These are phyloP conservation scores for Conchocele bisecta DNA, from an alignment of 2,888 invertebrate genomes.

Conservation along the genomic window DNA sequence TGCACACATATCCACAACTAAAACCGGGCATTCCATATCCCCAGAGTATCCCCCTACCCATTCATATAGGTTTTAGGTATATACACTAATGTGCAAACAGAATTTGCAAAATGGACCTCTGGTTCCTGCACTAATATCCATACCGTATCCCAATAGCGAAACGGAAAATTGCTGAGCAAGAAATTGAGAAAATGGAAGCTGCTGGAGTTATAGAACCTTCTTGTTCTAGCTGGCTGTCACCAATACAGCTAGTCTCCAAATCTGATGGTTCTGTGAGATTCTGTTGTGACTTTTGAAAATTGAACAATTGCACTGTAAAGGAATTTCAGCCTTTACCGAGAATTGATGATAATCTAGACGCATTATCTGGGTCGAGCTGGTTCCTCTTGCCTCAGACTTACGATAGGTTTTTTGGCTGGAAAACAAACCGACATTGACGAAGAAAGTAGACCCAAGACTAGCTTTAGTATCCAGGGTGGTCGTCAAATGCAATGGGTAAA, in stretches of 20 bases:
- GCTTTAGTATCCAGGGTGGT: slow-evolving; percentile 22
- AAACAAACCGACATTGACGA: slow-evolving; percentile 31
- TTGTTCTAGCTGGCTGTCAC: slow-evolving; percentile 28
- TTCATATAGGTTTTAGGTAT: no score
- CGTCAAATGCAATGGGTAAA: slow-evolving; percentile 29
- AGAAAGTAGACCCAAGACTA: slow-evolving; percentile 24
- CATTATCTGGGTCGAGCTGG: slow-evolving; percentile 25
- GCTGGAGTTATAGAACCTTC: neutral
- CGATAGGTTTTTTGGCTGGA: no score
- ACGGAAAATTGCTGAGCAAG: neutral
- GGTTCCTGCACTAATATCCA: no score
- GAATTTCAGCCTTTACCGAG: slow-evolving; percentile 47
- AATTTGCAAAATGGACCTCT: no score
- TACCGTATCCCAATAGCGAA: neutral
- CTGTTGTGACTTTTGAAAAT: slow-evolving; percentile 32
- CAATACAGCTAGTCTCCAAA: slow-evolving; percentile 41
- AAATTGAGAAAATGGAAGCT: neutral
- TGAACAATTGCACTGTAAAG: slow-evolving; percentile 21
- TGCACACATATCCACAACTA: no score
- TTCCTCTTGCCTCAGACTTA: no score
- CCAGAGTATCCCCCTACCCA: no score
- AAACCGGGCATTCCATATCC: no score
- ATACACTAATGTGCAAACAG: no score
- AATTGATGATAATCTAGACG: slow-evolving; percentile 45
- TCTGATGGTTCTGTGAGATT: slow-evolving; percentile 22